These are phyloP conservation scores for Phylloscopus trochilus DNA, from an alignment of 2,113 vertebrate species.

Conservation along the genomic window DNA sequence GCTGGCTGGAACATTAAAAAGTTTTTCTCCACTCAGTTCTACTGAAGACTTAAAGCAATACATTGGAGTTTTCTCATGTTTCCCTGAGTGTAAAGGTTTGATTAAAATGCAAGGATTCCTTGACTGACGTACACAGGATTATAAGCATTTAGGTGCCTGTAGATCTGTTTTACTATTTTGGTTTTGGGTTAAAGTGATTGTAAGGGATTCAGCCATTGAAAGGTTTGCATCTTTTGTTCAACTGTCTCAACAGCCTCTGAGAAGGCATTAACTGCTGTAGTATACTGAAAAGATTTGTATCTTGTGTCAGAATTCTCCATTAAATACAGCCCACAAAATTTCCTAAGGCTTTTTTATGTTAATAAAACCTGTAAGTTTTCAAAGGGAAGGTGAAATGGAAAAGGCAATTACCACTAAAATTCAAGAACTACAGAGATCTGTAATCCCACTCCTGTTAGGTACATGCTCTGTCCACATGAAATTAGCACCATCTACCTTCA, in stretches of 20 bases:
- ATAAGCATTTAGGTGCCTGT: neutral
- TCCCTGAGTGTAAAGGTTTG: neutral
- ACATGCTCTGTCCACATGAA: neutral
- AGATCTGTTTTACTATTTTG: neutral
- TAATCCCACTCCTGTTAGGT: neutral
- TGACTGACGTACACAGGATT: neutral
- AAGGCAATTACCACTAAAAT: constrained; percentile 4
- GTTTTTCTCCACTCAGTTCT: neutral
- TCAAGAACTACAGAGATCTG: neutral
- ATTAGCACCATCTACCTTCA: neutral
- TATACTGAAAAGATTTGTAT: neutral
- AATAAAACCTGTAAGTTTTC: constrained; percentile 23
- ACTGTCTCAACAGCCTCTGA: neutral
- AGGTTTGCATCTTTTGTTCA: neutral
- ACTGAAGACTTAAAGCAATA: neutral
- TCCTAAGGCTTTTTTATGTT: constrained; percentile 29
- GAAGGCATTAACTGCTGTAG: neutral
- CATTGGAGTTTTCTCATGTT: neutral
- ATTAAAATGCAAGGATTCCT: neutral
- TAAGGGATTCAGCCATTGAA: neutral
- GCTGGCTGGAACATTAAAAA: neutral
- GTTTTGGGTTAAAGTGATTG: neutral
- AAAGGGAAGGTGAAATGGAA: neutral
- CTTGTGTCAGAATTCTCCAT: neutral
- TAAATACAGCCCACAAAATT: constrained; percentile 19